Evolutionary conservation across 2,113 vertebrate species (phyloP).

Genomic region (Periophthalmodon schlosseri): DNA sequence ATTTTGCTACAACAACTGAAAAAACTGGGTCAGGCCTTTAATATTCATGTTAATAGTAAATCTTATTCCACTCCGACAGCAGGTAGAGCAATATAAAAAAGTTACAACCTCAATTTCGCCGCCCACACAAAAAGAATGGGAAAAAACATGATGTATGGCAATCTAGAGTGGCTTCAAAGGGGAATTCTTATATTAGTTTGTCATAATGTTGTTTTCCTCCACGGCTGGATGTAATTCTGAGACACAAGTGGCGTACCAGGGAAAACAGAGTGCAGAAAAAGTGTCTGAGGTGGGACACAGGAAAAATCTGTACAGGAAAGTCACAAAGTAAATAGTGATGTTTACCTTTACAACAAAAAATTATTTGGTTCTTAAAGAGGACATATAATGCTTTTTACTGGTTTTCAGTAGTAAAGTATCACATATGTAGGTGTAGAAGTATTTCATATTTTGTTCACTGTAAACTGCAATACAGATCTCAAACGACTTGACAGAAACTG

Average conservation of each 20-base stretch:
- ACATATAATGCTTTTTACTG: too few species aligned
- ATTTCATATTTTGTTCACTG: too few species aligned
- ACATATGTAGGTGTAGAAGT: too few species aligned
- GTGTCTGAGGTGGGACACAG: conserved; percentile 10
- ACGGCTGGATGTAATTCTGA: conserved; percentile 14
- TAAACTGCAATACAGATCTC: too few species aligned
- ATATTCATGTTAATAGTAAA: conserved; percentile 50
- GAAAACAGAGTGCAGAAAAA: neutral
- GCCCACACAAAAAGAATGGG: conserved; percentile 9
- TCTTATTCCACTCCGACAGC: conserved; percentile 12
- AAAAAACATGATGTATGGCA: conserved; percentile 5
- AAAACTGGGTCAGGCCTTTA: conserved; percentile 50
- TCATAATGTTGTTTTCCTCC: conserved; percentile 25
- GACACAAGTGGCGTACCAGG: conserved; percentile 29
- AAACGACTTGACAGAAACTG: too few species aligned
- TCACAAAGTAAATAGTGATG: neutral
- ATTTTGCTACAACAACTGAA: conserved; percentile 16
- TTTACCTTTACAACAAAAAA: neutral
- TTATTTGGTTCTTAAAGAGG: neutral
- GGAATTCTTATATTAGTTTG: conserved; percentile 3
- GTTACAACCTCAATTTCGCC: conserved; percentile 32
- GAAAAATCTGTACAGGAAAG: neutral
- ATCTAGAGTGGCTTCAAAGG: conserved; percentile 10
- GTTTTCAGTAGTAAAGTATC: too few species aligned
- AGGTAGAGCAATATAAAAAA: conserved; percentile 28